Base-by-base conservation (phyloP, 2,888 invertebrate genomes). In the Diplolepis rosae region DNA sequence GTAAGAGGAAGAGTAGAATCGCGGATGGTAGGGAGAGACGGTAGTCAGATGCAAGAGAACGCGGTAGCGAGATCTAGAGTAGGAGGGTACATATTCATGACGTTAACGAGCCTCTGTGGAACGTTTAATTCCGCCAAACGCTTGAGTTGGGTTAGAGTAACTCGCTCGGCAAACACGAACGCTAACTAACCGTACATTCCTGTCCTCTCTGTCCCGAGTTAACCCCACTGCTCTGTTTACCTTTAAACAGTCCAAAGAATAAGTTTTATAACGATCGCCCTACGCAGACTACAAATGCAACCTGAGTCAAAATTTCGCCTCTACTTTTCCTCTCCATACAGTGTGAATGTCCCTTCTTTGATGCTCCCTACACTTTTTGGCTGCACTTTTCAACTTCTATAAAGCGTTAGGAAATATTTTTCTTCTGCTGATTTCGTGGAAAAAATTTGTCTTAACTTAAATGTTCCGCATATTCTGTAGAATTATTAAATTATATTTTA, bases 21-120 rank as follows among this genome's bases (percentile, higher is more conserved):
- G 24, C 18, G 7, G 24, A n/a, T n/a, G 22, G 61, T n/a, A 18
- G 22, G 39, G 61, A 39, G 1, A 61, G 39, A 7, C 35, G 39
- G 24, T 39, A 24, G 24, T 13, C 35, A 13, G 35, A 1, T 22
- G 56, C 32, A 18, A 39, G 56, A 35, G 39, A 52, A 24, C 65
- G 56, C 4, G 32, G 69, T 56, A 65, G 61, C 15, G 52, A 80
- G 75, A 78, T 75, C 79, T 82, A 82, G 83, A 85, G 85, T 84
- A 85, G 86, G 84, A 87, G 88, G 88, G 88, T 88, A 88, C 88
- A 88, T 88, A 88, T 88, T 88, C 88, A 88, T 88, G 88, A 88
- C 88, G 88, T 88, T 88, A 88, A 88, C 88, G 88, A 88, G 88
- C 87, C 88, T 84, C 86, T 85, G 88, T 83, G 86, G 87, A 88